A percentile compares a stretch with the other conserved stretches of the same genome.
phyloP scores from a whole-genome alignment of 2,888 invertebrate genomes.

The Drosophila pseudotalamancana region DNA sequence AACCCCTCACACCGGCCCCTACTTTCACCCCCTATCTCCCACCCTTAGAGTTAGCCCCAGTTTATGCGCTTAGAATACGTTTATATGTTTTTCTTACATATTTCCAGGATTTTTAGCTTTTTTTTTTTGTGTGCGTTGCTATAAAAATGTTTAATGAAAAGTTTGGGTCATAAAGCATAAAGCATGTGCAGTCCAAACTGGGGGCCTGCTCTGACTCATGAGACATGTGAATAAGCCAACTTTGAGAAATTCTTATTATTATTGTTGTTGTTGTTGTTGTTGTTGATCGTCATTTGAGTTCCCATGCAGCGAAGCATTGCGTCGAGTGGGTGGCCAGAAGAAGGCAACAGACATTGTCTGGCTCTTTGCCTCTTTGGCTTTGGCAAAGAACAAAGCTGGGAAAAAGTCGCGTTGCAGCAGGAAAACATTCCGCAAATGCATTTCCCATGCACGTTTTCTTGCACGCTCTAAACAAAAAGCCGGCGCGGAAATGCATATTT shows the following conservation, averaged over 20 bases:
- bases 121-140: constrained; percentile 21
- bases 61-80: constrained; percentile 62
- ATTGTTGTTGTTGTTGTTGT: constrained; percentile 15
- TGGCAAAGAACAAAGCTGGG: constrained; percentile 63
- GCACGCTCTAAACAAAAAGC: constrained; percentile 31
- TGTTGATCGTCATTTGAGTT: constrained; percentile 44
- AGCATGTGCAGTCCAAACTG: constrained; percentile 31
- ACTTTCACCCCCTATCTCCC: no score
- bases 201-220: constrained; percentile 2
- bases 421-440: constrained; percentile 79
- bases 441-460: constrained; percentile 76
- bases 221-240: constrained; percentile 36
- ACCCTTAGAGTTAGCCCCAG: constrained; percentile 22
- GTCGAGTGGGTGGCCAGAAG: constrained; percentile 26
- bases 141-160: constrained; percentile 69
- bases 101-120: constrained; percentile 31
- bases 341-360: constrained; percentile 11
- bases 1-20: background rate
- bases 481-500: constrained; percentile 60
- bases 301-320: constrained; percentile 62
- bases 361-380: background rate
- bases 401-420: constrained; percentile 33
- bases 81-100: constrained; percentile 40
- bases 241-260: constrained; percentile 23
- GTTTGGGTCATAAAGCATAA: constrained; percentile 60